Evolutionary conservation across 2,113 vertebrate species (phyloP).

Genomic region (Dicerorhinus sumatrensis): DNA sequence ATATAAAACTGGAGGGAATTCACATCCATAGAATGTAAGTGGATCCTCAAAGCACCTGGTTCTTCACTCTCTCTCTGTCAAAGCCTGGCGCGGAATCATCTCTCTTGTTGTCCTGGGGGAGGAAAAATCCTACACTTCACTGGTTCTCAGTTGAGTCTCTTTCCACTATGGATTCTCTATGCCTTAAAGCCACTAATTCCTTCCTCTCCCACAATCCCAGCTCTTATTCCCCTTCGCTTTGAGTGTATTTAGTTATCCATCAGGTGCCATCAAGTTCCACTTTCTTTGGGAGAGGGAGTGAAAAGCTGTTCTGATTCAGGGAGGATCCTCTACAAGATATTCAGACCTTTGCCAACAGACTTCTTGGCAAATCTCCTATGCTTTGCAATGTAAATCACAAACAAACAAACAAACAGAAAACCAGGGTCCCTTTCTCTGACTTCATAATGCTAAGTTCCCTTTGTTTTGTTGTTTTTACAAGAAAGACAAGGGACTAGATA

Average conservation of each 20-base stretch:
- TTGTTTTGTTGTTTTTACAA: neutral
- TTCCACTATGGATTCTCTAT: neutral
- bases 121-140: neutral
- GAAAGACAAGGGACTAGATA: neutral
- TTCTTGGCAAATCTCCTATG: neutral
- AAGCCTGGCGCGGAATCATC: neutral
- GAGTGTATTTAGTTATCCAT: neutral
- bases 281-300: neutral
- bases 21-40: neutral
- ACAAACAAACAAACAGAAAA: neutral
- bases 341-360: neutral
- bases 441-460: neutral
- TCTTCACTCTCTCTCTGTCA: neutral
- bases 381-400: conserved; percentile 13
- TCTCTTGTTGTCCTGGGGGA: neutral
- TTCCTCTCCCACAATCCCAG: neutral
- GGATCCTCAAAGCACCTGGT: neutral
- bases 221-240: neutral
- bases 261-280: neutral
- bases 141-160: neutral
- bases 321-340: neutral
- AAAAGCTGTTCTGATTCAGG: neutral
- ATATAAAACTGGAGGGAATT: conserved; percentile 31
- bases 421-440: neutral
- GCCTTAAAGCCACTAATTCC: neutral